Percentiles rank a stretch among this genome's conserved stretches.
Conservation (phyloP, 2,113 vertebrate genomes). For the Lepus timidus region DNA sequence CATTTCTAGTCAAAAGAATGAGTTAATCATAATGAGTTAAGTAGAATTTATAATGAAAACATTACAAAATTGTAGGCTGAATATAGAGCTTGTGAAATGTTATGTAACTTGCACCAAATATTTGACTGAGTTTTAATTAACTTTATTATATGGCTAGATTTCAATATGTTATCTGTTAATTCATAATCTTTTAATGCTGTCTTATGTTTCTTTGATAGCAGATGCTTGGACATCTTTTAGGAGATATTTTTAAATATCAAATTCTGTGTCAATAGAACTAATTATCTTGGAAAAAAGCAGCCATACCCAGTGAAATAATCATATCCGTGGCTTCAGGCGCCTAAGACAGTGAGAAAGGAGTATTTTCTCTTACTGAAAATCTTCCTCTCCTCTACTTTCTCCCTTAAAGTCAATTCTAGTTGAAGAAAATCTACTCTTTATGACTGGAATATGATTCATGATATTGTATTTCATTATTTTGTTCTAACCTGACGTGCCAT, state of each 20-base stretch:
- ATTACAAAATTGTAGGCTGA: not conserved
- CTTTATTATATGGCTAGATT: not conserved
- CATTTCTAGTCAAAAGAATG: not conserved
- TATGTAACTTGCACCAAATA: not conserved
- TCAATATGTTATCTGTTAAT: not conserved
- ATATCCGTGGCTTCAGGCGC: not conserved
- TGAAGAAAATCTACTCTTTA: conserved; percentile 77
- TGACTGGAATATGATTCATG: conserved; percentile 64
- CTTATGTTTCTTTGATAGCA: not conserved
- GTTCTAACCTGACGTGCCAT: conserved; percentile 42
- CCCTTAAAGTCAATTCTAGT: conserved; percentile 70
- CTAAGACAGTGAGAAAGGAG: not conserved
- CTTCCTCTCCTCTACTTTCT: not conserved
- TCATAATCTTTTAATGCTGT: conserved; percentile 10
- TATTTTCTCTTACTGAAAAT: conserved; percentile 22
- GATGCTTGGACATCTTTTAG: conserved; percentile 9
- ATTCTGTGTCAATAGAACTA: conserved; percentile 33
- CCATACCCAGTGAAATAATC: no score
- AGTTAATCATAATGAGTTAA: not conserved
- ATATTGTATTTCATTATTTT: conserved; percentile 71
- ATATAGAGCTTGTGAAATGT: not conserved
- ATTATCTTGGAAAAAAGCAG: conserved; percentile 39
- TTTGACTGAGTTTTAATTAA: conserved; percentile 62
- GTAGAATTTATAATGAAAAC: not conserved
- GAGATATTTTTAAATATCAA: conserved; percentile 47